Evolutionary conservation across 2,888 invertebrate genomes (phyloP).

Genomic region (Vanessa cardui): DNA sequence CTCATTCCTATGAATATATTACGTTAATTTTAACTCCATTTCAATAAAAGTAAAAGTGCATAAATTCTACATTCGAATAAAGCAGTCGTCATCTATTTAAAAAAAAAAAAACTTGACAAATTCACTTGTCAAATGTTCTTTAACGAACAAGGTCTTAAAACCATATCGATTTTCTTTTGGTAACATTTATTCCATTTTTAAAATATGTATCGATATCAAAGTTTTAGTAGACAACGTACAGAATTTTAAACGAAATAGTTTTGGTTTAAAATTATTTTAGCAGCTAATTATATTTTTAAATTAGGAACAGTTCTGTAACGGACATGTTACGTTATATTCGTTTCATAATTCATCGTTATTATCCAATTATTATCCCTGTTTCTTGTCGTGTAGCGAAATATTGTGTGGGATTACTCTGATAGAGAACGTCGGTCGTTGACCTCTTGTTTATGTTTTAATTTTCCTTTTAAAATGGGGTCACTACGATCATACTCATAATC

Average conservation of each 20-base stretch:
- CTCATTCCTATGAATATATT: slow-evolving; percentile 25
- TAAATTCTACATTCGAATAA: background rate
- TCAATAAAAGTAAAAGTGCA: slow-evolving; percentile 24
- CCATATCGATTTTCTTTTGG: too few relatives aligned
- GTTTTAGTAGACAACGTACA: too few relatives aligned
- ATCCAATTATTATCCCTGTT: slow-evolving; percentile 26
- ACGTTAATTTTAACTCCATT: slow-evolving; percentile 17
- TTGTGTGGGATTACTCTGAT: slow-evolving; percentile 29
- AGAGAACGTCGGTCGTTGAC: slow-evolving; percentile 41
- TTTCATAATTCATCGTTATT: slow-evolving; percentile 11
- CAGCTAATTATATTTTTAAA: background rate
- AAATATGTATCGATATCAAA: too few relatives aligned
- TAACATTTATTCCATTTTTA: too few relatives aligned
- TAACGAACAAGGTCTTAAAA: too few relatives aligned
- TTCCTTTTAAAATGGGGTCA: slow-evolving; percentile 46
- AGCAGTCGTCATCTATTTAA: too few relatives aligned
- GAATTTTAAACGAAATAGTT: background rate
- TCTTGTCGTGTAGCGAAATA: slow-evolving; percentile 22
- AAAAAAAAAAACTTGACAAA: too few relatives aligned
- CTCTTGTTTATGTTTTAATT: slow-evolving; percentile 46
- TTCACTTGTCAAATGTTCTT: too few relatives aligned
- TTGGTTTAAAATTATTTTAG: background rate
- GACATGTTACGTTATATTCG: slow-evolving; percentile 6
- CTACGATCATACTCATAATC: slow-evolving; percentile 39
- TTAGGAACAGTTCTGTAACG: background rate